These are phyloP conservation scores for Nymphalis polychloros DNA, from an alignment of 2,888 invertebrate genomes.

Conservation along the genomic window DNA sequence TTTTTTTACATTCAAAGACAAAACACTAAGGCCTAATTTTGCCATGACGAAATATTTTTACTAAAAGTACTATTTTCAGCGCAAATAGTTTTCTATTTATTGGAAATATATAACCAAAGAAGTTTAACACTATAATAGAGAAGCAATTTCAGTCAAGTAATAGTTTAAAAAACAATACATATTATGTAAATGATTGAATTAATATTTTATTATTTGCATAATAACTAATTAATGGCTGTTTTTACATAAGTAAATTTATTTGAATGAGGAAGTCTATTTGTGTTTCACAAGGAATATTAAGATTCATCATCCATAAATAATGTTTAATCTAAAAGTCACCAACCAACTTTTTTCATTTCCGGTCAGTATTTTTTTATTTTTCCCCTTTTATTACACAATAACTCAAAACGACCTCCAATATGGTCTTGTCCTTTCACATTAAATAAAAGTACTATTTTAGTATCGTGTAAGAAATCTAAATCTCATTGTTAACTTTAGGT, in stretches of 20 bases:
- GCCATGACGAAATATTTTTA: too few relatives aligned
- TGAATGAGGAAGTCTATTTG: conserved; percentile 11
- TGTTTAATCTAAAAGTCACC: neutral
- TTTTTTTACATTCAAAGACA: too few relatives aligned
- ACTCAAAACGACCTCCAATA: conserved; percentile 4
- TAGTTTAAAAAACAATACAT: too few relatives aligned
- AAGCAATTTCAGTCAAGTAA: too few relatives aligned
- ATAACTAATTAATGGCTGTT: too few relatives aligned
- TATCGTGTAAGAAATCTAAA: conserved; percentile 20
- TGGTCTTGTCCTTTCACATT: conserved; percentile 17
- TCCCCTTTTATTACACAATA: neutral
- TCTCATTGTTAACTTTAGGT: conserved; percentile 15
- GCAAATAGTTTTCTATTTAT: too few relatives aligned
- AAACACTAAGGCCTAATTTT: too few relatives aligned
- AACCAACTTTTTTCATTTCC: neutral
- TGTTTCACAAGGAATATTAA: neutral
- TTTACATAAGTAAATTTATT: neutral
- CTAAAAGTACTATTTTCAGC: too few relatives aligned
- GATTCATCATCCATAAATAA: neutral
- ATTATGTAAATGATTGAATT: too few relatives aligned
- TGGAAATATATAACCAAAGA: too few relatives aligned
- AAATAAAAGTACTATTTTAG: conserved; percentile 6
- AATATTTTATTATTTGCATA: too few relatives aligned
- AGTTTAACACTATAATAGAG: too few relatives aligned
- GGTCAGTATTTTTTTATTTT: neutral